Evolutionary conservation across 2,888 invertebrate genomes (phyloP), one percentile per base, ranked within the genome.

Genomic region (Tachina lurida): DNA sequence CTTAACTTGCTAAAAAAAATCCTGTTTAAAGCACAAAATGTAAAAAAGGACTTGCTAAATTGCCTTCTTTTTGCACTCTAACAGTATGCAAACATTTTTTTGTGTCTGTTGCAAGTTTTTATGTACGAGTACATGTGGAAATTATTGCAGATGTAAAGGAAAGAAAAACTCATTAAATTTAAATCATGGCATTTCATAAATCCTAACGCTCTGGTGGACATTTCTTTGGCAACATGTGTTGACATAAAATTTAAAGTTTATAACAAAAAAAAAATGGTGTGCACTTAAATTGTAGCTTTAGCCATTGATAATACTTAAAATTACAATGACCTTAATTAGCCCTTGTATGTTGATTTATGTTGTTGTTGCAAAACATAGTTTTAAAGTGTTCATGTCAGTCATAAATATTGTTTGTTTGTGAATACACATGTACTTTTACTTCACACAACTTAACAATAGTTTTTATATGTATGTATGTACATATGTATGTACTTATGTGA

Each of bases 241-340:
- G 39, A 12, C 63, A 45, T 22, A 13, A 15, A 45, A 45, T 19
- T 22, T 63, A 47, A 47, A 65, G 15, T 65, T 47, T 22, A 10
- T 47, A 10, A 2, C 47, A 47, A 31, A 47, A 65, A 65, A n/a
- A n/a, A 19, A 54, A 54, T 2, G 13, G 22, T 22, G 7, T 31
- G 31, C 31, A 31, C 31, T 54, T 54, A 19, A 54, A 54, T 10
- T 22, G 22, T 15, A 22, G 10, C 17, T 43, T 49, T 22, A 54
- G 60, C 15, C 52, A 31, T 63, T 31, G 10, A 62, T 22, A 70
- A 70, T 43, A 47, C 31, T 63, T 74, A n/a, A 68, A 68, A 68
- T 56, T 58, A 67, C 70, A 79, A 60, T 79, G 79, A 75, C 79
- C 71, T 84, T 79, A 84, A 84, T 84, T 79, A 79, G 75, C 58